Evolutionary conservation across 1,140 invertebrate genomes (phyloP).

Genomic region (Pseudoatta argentina): DNA sequence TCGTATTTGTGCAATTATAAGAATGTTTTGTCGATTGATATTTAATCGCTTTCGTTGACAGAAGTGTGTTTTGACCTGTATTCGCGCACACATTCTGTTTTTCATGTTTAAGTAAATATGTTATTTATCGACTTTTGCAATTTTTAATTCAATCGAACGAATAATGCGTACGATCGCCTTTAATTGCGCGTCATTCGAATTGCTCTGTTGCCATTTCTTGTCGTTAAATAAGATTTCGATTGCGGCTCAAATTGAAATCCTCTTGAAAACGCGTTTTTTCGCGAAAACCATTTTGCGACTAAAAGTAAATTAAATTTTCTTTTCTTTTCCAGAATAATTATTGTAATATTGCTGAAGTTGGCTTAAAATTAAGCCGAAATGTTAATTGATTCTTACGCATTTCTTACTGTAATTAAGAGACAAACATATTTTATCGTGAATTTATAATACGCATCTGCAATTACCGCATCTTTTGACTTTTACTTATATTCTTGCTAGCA

Average conservation of each 20-base stretch:
- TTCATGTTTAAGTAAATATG: slow-evolving; percentile 22
- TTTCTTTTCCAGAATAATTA: no score
- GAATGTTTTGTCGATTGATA: slow-evolving; percentile 32
- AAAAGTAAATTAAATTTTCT: not conserved
- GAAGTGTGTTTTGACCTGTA: slow-evolving; percentile 32
- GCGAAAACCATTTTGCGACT: not conserved
- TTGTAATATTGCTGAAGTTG: no score
- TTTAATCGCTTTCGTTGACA: slow-evolving; percentile 38
- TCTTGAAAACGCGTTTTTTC: not conserved
- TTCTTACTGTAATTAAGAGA: no score
- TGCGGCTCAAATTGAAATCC: not conserved
- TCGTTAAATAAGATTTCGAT: not conserved
- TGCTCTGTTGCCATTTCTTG: not conserved
- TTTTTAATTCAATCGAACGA: slow-evolving; percentile 28
- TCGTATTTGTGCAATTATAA: slow-evolving; percentile 55
- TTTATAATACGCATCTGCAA: no score
- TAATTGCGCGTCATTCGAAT: slow-evolving; percentile 1
- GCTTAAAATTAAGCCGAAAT: no score
- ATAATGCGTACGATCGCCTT: not conserved
- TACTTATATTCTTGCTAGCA: no score
- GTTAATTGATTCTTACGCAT: no score
- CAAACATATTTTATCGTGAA: no score
- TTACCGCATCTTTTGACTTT: no score
- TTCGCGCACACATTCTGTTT: not conserved
- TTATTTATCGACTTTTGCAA: slow-evolving; percentile 32